These are phyloP conservation scores for Panagrolaimus sp. DNA, from an alignment of 1,140 invertebrate species.

Conservation along the genomic window DNA sequence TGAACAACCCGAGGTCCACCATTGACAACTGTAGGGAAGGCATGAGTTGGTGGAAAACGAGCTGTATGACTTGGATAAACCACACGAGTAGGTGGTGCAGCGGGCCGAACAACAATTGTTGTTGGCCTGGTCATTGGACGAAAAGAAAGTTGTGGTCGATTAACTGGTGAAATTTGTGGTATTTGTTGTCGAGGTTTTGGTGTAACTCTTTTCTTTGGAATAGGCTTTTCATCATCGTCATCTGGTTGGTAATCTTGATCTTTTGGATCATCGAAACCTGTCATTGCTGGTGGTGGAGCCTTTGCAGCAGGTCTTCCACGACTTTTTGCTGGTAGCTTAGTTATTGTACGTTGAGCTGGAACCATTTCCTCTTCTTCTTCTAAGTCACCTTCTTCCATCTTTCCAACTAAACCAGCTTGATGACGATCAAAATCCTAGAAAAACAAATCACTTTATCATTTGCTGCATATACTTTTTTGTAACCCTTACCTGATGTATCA, in stretches of 20 bases:
- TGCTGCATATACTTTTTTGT: background rate
- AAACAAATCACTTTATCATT: background rate
- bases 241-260: background rate
- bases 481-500: too few species aligned
- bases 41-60: too few species aligned
- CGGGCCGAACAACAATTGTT: background rate
- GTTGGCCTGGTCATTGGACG: background rate
- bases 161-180: background rate
- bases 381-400: background rate
- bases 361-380: background rate
- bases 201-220: background rate
- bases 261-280: background rate
- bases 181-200: background rate
- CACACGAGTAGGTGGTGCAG: background rate
- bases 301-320: background rate
- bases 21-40: constrained; percentile 5
- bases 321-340: background rate
- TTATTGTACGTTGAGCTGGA: background rate
- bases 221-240: background rate
- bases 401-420: background rate
- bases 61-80: background rate
- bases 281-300: background rate
- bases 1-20: constrained; percentile 4
- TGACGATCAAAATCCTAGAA: constrained; percentile 6
- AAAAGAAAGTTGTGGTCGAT: background rate